Conservation (phyloP, 2,888 invertebrate genomes). For the Caradrina clavipalpis region DNA sequence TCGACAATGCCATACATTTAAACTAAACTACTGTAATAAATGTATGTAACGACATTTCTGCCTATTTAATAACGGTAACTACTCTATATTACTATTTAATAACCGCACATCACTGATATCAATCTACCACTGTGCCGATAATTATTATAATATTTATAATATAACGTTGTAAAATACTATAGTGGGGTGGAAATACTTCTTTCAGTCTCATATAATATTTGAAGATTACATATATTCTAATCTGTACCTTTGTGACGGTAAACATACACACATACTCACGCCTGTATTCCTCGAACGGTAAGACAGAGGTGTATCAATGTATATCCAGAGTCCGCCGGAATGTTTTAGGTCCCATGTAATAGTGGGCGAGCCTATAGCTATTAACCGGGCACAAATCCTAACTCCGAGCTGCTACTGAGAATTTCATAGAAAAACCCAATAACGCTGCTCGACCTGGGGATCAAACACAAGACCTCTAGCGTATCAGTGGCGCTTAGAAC, state of each 20-base stretch:
- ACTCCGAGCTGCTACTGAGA: too few relatives aligned
- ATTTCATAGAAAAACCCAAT: too few relatives aligned
- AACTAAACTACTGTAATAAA: slow-evolving; percentile 19
- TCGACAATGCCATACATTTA: slow-evolving; percentile 21
- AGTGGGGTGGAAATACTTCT: neutral
- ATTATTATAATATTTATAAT: slow-evolving; percentile 16
- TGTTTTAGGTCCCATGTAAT: too few relatives aligned
- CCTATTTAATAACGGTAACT: slow-evolving; percentile 23
- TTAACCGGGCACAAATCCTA: too few relatives aligned
- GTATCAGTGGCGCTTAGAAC: too few relatives aligned
- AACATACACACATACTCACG: too few relatives aligned
- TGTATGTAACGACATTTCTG: slow-evolving; percentile 19
- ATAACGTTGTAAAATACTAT: slow-evolving; percentile 16
- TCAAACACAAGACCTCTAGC: too few relatives aligned
- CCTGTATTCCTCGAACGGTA: too few relatives aligned
- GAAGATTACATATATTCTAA: slow-evolving; percentile 1
- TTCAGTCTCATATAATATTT: neutral
- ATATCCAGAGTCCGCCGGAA: too few relatives aligned
- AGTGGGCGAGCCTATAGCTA: too few relatives aligned
- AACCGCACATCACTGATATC: slow-evolving; percentile 31
- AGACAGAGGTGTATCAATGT: too few relatives aligned
- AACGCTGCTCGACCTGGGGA: too few relatives aligned
- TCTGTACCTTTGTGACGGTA: neutral
- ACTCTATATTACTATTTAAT: slow-evolving; percentile 17
- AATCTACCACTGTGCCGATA: slow-evolving; percentile 37